Base-by-base conservation (phyloP, 92 coral and sea anemone genomes). In the Paragorgia papillata region DNA sequence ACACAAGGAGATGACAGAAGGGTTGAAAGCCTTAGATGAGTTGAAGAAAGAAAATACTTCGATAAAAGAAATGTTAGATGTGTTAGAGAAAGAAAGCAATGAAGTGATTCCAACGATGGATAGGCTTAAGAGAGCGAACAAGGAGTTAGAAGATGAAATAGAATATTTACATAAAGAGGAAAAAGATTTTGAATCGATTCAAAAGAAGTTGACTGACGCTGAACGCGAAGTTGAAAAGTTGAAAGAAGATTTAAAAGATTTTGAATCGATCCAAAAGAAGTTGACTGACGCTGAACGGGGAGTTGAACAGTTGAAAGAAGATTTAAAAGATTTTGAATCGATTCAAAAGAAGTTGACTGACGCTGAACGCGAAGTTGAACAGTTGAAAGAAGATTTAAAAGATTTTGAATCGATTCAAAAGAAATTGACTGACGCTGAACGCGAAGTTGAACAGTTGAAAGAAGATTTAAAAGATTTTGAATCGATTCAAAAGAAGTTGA, bases 141-240 rank as follows among this genome's bases (percentile, higher is more conserved):
- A 53, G 21, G 78, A 53, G 24, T 53, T 71, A 64, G 63, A 71
- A 55, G 78, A 71, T 35, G 78, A 71, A 54, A 25, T 71, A 21
- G 78, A 71, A 14, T 53, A 30, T 71, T 55, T 71, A 26, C 50
- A 32, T 0, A 71, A 48, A 51, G 61, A 69, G 41, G 21, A 50
- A 15, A 32, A 34, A 29, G 78, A 71, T 51, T 19, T 71, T 18
- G 78, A 71, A 53, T 51, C 78, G 1, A 28, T 30, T 17, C 39
- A 30, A 5, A 32, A 53, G 34, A 55, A 71, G 25, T 48, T 44
- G 17, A 68, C n/a, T 19, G 4, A 24, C 22, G 7, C 40, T 25
- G 60, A 48, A 68, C 13, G 4, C 30, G 25, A 9, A 17, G 32
- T 9, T 39, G 73, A 17, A 69, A 25, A 26, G 1, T 12, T 69